phyloP scores from a whole-genome alignment of 2,113 vertebrate species.

The Lepisosteus oculatus region DNA sequence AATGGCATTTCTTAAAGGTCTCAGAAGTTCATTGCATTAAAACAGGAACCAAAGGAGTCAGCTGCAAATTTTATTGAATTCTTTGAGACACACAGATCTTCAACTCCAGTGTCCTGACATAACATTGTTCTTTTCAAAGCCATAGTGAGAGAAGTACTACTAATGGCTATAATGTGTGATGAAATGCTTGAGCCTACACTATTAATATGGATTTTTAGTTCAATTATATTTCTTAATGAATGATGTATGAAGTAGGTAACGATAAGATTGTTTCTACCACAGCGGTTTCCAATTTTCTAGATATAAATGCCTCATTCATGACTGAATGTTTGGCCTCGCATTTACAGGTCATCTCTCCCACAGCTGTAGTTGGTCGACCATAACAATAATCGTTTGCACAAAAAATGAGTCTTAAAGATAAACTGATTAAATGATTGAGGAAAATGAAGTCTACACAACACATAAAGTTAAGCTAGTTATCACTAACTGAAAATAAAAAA shows the following conservation, averaged over 20 bases:
- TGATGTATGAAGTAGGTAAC: slow-evolving; percentile 28
- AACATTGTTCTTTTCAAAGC: too few species aligned
- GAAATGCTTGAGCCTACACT: background rate
- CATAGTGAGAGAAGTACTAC: too few species aligned
- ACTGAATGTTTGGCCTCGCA: slow-evolving; percentile 21
- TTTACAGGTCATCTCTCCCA: slow-evolving; percentile 33
- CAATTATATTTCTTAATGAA: slow-evolving; percentile 35
- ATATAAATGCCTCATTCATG: slow-evolving; percentile 24
- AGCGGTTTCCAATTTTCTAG: slow-evolving; percentile 24
- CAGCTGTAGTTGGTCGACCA: slow-evolving; percentile 36
- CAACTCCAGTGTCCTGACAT: too few species aligned
- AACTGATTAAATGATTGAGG: too few species aligned
- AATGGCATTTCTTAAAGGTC: background rate
- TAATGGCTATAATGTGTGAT: too few species aligned
- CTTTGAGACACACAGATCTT: too few species aligned
- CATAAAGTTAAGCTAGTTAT: too few species aligned
- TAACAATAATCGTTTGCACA: too few species aligned
- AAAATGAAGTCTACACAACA: too few species aligned
- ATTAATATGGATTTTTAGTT: slow-evolving; percentile 34
- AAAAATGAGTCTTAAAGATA: too few species aligned
- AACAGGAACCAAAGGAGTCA: background rate
- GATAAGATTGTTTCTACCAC: background rate
- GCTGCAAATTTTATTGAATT: background rate
- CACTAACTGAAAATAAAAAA: too few species aligned
- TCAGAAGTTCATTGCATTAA: slow-evolving; percentile 1